Base-by-base conservation (phyloP, 2,888 invertebrate species). In the Gonocerus acuteangulatus region DNA sequence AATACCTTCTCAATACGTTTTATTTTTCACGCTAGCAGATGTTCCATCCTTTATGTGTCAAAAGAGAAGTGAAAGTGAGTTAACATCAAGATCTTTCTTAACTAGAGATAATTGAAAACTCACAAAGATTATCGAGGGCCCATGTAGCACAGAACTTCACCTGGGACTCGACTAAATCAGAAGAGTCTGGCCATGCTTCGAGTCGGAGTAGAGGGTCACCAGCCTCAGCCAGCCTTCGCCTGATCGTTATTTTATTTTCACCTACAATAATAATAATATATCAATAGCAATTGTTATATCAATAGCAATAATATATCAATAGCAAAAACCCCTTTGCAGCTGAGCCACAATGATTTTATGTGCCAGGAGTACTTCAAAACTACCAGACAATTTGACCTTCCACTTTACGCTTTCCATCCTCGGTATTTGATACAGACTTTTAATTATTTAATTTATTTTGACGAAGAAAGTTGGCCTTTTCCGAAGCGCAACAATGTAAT, bases 71-170 rank as follows among this genome's bases (percentile, higher is more conserved):
- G n/a, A n/a, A n/a, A n/a, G n/a, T n/a, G n/a, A n/a, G n/a, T n/a
- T n/a, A n/a, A n/a, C n/a, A n/a, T n/a, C n/a, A n/a, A n/a, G n/a
- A n/a, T n/a, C n/a, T n/a, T n/a, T n/a, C n/a, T n/a, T n/a, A n/a
- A n/a, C n/a, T n/a, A n/a, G n/a, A n/a, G n/a, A n/a, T n/a, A n/a
- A n/a, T n/a, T n/a, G n/a, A n/a, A n/a, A n/a, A 62, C 82, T 82
- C 78, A 89, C 89, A 94, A 68, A 92, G 77, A 75, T 95, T 95
- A 76, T 95, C 95, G 62, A 95, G 80, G 68, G 87, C 86, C 94
- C 94, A 95, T 68, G 87, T 86, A 22, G 94, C 89, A 74, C 92
- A 93, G 75, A 95, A 95, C 36, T 92, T 93, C 62, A 93, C 89
- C 77, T 95, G 92, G 61, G 89, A 79, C 75, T 84, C 81, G 48